phyloP scores from a whole-genome alignment of 2,888 invertebrate species.

The Brassicogethes aeneus region DNA sequence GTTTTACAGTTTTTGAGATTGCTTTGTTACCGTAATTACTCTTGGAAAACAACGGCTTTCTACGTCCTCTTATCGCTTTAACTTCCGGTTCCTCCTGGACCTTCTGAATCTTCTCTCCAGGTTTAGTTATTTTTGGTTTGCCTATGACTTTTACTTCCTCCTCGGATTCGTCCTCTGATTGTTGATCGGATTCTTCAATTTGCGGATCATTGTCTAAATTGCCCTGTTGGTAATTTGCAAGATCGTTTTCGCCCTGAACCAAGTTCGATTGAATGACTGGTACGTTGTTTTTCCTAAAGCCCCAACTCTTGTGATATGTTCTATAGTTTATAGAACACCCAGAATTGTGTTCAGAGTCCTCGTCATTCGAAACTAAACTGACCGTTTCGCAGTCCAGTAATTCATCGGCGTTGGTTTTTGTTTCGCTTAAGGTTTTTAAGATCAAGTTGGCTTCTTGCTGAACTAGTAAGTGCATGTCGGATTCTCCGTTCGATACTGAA shows the following conservation, averaged over 20 bases:
- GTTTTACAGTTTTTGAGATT: slow-evolving; percentile 27
- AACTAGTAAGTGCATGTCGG: slow-evolving; percentile 42
- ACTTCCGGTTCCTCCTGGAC: slow-evolving; percentile 16
- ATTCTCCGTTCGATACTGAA: slow-evolving; percentile 22
- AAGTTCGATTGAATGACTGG: slow-evolving; percentile 29
- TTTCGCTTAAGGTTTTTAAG: slow-evolving; percentile 45
- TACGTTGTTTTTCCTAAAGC: slow-evolving; percentile 44
- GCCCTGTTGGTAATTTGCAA: not conserved
- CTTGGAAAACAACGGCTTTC: slow-evolving; percentile 56
- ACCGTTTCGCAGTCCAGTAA: slow-evolving; percentile 52
- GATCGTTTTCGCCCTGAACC: slow-evolving; percentile 7
- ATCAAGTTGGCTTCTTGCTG: slow-evolving; percentile 51
- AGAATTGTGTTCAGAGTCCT: slow-evolving; percentile 57
- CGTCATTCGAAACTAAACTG: slow-evolving; percentile 64
- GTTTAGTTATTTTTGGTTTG: slow-evolving; percentile 54
- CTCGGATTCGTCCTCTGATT: slow-evolving; percentile 34
- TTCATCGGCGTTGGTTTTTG: slow-evolving; percentile 41
- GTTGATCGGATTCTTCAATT: slow-evolving; percentile 3
- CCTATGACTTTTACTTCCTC: slow-evolving; percentile 41
- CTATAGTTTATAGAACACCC: slow-evolving; percentile 49
- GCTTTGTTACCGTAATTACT: slow-evolving; percentile 23
- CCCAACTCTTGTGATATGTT: slow-evolving; percentile 48
- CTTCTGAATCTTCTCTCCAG: slow-evolving; percentile 33
- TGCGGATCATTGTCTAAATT: slow-evolving; percentile 1
- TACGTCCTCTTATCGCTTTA: slow-evolving; percentile 47